Base-by-base conservation (phyloP, 1,140 invertebrate genomes). In the Cepaea nemoralis region DNA sequence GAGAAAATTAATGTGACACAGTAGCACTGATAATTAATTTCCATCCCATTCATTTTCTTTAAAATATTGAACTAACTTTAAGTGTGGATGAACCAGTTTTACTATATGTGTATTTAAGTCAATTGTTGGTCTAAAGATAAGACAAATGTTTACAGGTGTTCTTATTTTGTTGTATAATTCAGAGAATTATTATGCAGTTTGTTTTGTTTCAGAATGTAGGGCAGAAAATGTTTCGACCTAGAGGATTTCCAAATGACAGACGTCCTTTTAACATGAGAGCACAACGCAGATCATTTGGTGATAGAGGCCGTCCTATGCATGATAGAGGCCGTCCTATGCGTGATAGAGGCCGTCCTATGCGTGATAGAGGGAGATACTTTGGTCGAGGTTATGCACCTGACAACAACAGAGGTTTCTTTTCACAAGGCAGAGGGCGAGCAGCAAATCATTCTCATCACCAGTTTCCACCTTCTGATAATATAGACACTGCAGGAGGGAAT, bases 241-340 rank as follows among this genome's bases (percentile, higher is more conserved):
- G 45, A 37, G 77, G 77, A 16, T 69, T 69, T 42, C 31, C 33
- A 67, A 12, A 33, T 1, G 66, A 78, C 8, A 67, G 77, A 69
- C 59, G 66, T 0, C n/a, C 35, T 5, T 78, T 78, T 45, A 40
- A 67, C 31, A 2, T 12, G 24, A 66, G 78, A 55, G n/a, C 6
- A 22, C 45, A 33, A 12, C 78, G 73, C 45, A 71, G 78, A 59
- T 71, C 67, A 71, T 80, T 80, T 73, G 78, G 78, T 37, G 78
- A 80, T 33, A 45, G 59, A 48, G 78, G 78, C 10, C 40, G 78
- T 14, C 69, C 69, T 59, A 73, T 80, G 22, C 45, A 39, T 39
- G 78, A 80, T 14, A 48, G 78, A 55, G 78, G 78, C 5, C 48
- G 78, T 24, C 73, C 35, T 59, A n/a, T 45, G 5, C 66, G 67